These are phyloP conservation scores for Trachemys scripta DNA, from an alignment of 2,113 vertebrate genomes.

Conservation along the genomic window DNA sequence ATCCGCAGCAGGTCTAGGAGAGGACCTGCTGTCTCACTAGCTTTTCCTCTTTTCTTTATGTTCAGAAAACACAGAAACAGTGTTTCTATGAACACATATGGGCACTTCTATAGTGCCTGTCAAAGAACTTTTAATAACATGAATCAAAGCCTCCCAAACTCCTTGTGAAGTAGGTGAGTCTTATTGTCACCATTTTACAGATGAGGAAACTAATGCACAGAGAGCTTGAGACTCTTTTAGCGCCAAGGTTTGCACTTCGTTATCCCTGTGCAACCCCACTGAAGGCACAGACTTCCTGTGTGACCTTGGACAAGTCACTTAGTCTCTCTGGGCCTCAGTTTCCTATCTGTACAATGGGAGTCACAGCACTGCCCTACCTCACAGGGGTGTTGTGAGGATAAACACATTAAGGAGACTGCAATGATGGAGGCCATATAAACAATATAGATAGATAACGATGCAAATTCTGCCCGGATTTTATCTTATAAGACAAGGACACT, in stretches of 20 bases:
- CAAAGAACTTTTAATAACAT: not conserved
- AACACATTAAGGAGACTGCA: rapidly evolving
- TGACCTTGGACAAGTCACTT: not conserved
- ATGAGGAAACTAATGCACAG: not conserved
- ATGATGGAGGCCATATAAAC: not conserved
- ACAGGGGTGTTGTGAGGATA: rapidly evolving
- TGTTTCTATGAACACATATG: not conserved
- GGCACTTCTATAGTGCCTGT: too few species aligned
- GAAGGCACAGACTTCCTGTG: not conserved
- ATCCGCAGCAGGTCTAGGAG: constrained; percentile 12
- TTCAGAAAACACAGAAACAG: not conserved
- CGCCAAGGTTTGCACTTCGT: not conserved
- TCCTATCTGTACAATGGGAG: not conserved
- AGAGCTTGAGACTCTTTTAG: not conserved
- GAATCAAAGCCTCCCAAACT: not conserved
- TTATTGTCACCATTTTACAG: not conserved
- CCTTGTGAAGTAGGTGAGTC: rapidly evolving
- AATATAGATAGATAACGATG: not conserved
- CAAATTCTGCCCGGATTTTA: not conserved
- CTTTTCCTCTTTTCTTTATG: not conserved
- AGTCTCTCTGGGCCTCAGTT: not conserved
- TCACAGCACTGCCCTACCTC: not conserved
- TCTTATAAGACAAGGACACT: not conserved
- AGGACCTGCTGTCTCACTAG: not conserved
- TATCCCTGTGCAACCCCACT: rapidly evolving